Conservation (phyloP, 2,113 vertebrate genomes). For the Laticauda laticaudata region DNA sequence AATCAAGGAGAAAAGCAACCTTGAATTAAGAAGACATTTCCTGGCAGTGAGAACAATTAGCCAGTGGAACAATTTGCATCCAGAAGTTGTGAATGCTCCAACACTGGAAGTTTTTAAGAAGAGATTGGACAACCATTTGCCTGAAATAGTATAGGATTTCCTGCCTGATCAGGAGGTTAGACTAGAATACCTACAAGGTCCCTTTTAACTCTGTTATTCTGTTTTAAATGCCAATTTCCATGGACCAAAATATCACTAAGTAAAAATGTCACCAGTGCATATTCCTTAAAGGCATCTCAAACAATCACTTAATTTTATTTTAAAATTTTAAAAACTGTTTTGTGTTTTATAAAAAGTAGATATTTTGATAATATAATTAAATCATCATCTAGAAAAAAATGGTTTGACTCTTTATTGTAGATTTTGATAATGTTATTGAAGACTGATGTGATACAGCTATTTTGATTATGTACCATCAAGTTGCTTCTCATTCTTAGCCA, state of each 20-base stretch:
- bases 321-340: neutral
- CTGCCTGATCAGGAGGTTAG: too few species aligned
- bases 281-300: neutral
- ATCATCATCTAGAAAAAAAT: neutral
- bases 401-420: neutral
- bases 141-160: too few species aligned
- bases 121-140: too few species aligned
- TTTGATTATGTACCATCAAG: neutral
- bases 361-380: neutral
- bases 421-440: neutral
- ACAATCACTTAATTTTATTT: neutral
- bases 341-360: neutral
- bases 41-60: too few species aligned
- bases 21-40: too few species aligned
- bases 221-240: neutral
- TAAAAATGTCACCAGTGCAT: neutral
- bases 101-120: too few species aligned
- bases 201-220: too few species aligned
- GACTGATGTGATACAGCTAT: neutral
- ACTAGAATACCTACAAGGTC: too few species aligned
- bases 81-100: too few species aligned
- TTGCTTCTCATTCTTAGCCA: neutral
- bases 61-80: too few species aligned
- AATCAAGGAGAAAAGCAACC: too few species aligned
- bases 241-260: neutral